Evolutionary conservation across 2,888 invertebrate species (phyloP).

Genomic region (Lycocerus yunnanus): DNA sequence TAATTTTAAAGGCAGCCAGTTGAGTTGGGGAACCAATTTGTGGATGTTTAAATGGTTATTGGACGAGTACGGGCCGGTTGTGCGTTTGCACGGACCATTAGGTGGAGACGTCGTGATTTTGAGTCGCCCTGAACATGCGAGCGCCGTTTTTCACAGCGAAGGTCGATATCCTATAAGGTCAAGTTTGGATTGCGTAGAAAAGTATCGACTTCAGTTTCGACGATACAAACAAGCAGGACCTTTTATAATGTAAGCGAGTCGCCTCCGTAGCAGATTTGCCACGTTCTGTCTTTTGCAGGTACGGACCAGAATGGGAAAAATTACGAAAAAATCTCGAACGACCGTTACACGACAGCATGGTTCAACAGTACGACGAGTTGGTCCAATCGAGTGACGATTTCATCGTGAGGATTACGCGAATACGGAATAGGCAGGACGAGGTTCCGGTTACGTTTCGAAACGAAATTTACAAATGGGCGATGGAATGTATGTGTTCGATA

Average conservation of each 20-base stretch:
- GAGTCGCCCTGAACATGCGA: conserved; percentile 67
- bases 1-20: conserved; percentile 48
- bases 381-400: conserved; percentile 55
- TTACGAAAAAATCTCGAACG: conserved; percentile 58
- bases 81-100: conserved; percentile 67
- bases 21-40: conserved; percentile 57
- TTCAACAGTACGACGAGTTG: conserved; percentile 53
- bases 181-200: conserved; percentile 66
- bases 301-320: conserved; percentile 65
- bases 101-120: conserved; percentile 67
- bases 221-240: conserved; percentile 61
- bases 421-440: conserved; percentile 68
- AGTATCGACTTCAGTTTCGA: conserved; percentile 64
- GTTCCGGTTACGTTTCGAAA: conserved; percentile 62
- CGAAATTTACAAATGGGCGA: conserved; percentile 69
- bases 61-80: conserved; percentile 67
- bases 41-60: conserved; percentile 56
- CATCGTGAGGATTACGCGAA: conserved; percentile 57
- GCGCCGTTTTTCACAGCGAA: conserved; percentile 65
- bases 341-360: conserved; percentile 56
- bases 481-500: conserved; percentile 66
- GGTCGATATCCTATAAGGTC: conserved; percentile 65
- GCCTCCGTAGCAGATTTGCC: background rate
- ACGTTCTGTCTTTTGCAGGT: conserved; percentile 49
- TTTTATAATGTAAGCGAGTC: conserved; percentile 58